These are phyloP conservation scores for Phoebastria nigripes DNA, from an alignment of 2,797 vertebrate genomes.

Conservation along the genomic window DNA sequence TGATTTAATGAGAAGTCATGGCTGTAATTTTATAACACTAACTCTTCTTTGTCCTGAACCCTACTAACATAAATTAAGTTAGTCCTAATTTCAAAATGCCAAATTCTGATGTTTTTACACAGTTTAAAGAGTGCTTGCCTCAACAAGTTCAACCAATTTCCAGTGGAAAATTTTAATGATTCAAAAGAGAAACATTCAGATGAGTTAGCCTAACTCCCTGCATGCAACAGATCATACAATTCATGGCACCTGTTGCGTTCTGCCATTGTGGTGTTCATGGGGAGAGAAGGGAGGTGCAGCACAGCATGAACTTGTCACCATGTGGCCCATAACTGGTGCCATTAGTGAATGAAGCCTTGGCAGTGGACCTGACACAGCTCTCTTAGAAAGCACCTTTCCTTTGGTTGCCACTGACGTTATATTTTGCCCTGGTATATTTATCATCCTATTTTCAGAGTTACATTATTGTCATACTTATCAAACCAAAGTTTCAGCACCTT, in stretches of 20 bases:
- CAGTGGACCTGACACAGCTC: not conserved
- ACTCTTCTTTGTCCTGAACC: not conserved
- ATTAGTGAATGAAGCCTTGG: not conserved
- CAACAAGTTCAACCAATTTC: not conserved
- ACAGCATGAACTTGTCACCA: not conserved
- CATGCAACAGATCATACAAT: not conserved
- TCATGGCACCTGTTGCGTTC: accelerated
- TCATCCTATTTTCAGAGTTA: not conserved
- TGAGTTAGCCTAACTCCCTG: not conserved
- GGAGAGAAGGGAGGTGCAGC: not conserved
- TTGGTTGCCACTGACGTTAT: not conserved
- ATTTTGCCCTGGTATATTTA: not conserved
- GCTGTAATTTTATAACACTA: not conserved
- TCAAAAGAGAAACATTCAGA: not conserved
- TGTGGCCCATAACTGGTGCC: not conserved
- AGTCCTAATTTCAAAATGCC: not conserved
- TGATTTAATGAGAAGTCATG: not conserved
- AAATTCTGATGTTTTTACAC: not conserved
- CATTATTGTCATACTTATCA: not conserved
- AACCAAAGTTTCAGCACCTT: not conserved
- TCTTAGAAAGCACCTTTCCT: not conserved
- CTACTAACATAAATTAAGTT: not conserved
- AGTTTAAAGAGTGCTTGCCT: not conserved
- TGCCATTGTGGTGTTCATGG: not conserved
- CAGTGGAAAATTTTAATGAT: not conserved